Percentiles rank a stretch among this genome's conserved stretches.
phyloP scores from a whole-genome alignment of 2,888 invertebrate genomes.

The Protophormia terraenovae region DNA sequence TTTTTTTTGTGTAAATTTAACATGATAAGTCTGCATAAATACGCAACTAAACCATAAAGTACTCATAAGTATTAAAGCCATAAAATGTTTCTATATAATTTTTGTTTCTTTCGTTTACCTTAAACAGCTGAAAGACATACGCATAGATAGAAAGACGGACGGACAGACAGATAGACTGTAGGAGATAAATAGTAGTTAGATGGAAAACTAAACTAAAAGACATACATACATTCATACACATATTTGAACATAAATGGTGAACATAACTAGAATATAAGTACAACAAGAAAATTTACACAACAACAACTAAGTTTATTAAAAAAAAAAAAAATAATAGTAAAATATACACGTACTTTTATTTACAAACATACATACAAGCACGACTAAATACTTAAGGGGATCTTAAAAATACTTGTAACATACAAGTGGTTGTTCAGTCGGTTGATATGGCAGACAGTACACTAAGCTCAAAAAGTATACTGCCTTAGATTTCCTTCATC shows the following conservation, averaged over 20 bases:
- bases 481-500: no score
- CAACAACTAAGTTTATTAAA: constrained; percentile 15
- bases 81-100: constrained; percentile 39
- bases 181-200: constrained; percentile 41
- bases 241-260: constrained; percentile 60
- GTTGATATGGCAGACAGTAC: constrained; percentile 26
- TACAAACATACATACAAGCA: constrained; percentile 28
- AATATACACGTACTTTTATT: constrained; percentile 33
- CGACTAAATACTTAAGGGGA: constrained; percentile 57
- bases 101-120: background rate
- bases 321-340: background rate
- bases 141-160: background rate
- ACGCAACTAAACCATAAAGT: constrained; percentile 65
- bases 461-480: background rate
- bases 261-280: constrained; percentile 48
- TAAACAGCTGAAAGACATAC: constrained; percentile 32
- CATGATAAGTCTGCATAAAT: constrained; percentile 66
- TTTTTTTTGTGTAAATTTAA: constrained; percentile 49
- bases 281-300: constrained; percentile 25
- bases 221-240: background rate
- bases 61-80: constrained; percentile 65
- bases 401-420: constrained; percentile 58
- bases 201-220: constrained; percentile 42
- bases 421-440: constrained; percentile 36
- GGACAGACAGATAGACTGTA: constrained; percentile 21